phyloP scores from a whole-genome alignment of 2,113 vertebrate species.

The Thamnaconus septentrionalis region DNA sequence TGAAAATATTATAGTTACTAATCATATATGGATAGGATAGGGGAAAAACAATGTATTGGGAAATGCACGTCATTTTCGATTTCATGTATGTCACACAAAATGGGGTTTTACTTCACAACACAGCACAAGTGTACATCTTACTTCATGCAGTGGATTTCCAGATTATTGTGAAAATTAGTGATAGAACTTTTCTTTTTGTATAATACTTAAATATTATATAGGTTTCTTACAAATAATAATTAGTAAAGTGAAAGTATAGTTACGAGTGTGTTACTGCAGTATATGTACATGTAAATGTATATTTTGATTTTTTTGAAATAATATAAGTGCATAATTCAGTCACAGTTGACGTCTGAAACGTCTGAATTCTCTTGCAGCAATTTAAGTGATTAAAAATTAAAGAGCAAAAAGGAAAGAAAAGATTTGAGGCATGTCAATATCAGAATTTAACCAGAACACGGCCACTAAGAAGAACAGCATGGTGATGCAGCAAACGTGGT shows the following conservation, averaged over 20 bases:
- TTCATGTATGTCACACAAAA: constrained; percentile 62
- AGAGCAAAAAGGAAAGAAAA: constrained; percentile 2
- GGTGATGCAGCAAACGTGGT: constrained; percentile 66
- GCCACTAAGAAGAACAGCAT: constrained; percentile 14
- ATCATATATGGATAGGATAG: constrained; percentile 12
- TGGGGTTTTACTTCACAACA: constrained; percentile 69
- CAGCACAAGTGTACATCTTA: constrained; percentile 51
- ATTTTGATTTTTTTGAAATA: not conserved
- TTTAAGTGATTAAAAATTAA: not conserved
- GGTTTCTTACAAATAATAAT: not conserved
- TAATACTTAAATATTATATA: not conserved
- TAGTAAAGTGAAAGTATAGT: no score
- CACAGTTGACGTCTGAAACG: constrained; percentile 1
- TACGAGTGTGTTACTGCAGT: not conserved
- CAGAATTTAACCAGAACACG: not conserved
- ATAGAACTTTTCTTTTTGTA: not conserved
- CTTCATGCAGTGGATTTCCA: constrained; percentile 51
- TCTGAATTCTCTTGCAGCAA: no score
- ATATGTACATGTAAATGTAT: not conserved
- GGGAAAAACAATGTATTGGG: constrained; percentile 28
- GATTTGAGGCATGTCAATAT: constrained; percentile 27
- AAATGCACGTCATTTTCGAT: constrained; percentile 42
- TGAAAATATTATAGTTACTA: constrained; percentile 16
- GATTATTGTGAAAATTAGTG: constrained; percentile 10
- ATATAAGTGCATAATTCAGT: constrained; percentile 10